Percentiles rank a stretch among this genome's conserved stretches.
Conservation (phyloP, 2,113 vertebrate genomes). For the Takifugu bimaculatus region DNA sequence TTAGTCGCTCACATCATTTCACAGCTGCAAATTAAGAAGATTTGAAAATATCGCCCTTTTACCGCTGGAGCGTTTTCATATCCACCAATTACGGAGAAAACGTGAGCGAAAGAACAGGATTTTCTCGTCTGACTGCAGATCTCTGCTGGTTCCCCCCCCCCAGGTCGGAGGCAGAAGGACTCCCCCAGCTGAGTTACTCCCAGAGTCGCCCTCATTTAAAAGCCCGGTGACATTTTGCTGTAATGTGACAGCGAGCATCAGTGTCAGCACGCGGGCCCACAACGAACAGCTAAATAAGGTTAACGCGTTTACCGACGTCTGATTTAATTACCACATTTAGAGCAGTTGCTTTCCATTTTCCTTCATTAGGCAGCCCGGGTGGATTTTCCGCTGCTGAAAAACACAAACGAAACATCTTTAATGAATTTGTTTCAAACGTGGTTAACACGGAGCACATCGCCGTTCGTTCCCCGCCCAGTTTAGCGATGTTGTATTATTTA, state of each 20-base stretch:
- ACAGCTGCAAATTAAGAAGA: neutral
- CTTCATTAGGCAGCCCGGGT: slow-evolving; percentile 45
- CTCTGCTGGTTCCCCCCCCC: neutral
- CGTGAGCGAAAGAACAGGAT: neutral
- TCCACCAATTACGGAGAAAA: neutral
- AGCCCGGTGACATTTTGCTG: slow-evolving; percentile 50
- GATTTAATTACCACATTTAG: slow-evolving; percentile 54
- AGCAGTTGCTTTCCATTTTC: slow-evolving; percentile 52
- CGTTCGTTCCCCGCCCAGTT: slow-evolving; percentile 12
- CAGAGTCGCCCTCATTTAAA: slow-evolving; percentile 14
- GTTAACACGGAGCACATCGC: slow-evolving; percentile 40
- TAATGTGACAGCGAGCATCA: slow-evolving; percentile 54
- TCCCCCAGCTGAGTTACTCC: slow-evolving; percentile 6
- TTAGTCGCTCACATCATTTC: neutral
- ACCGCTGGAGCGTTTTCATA: neutral
- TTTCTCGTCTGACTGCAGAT: slow-evolving; percentile 11
- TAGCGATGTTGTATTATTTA: neutral
- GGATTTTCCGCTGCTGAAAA: slow-evolving; percentile 26
- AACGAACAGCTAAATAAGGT: slow-evolving; percentile 46
- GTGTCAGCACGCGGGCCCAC: slow-evolving; percentile 46
- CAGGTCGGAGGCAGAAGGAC: too few relatives aligned
- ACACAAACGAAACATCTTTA: slow-evolving; percentile 41
- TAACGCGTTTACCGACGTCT: slow-evolving; percentile 68
- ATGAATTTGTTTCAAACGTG: slow-evolving; percentile 47
- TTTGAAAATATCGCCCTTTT: neutral